Conservation (phyloP, 2,113 vertebrate genomes). For the Zootoca vivipara region DNA sequence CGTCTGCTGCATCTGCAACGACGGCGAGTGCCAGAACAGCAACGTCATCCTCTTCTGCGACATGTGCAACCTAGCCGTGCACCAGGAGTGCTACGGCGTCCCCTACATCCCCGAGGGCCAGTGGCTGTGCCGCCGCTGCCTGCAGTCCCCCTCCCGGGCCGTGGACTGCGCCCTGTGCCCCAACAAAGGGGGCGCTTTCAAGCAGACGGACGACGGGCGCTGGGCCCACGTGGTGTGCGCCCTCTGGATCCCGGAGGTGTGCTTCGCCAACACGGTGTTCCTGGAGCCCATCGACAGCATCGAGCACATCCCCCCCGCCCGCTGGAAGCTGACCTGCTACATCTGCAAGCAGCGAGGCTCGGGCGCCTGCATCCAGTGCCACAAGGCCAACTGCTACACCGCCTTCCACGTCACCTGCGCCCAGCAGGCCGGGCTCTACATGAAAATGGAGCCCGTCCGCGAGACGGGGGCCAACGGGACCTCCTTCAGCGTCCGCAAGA, state of each 20-base stretch:
- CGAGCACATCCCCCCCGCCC: constrained; percentile 94
- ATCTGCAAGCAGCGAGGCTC: constrained; percentile 98
- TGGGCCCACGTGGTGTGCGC: constrained; percentile 98
- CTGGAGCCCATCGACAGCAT: constrained; percentile 99
- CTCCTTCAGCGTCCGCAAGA: constrained; percentile 97
- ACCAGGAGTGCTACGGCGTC: constrained; percentile 98
- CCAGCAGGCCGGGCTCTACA: constrained; percentile 97
- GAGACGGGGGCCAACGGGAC: constrained; percentile 96
- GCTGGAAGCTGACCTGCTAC: constrained; percentile 99
- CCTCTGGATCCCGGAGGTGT: constrained; percentile 99
- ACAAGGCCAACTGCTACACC: constrained; percentile 99
- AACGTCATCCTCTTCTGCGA: constrained; percentile 99
- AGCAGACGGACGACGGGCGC: constrained; percentile 96
- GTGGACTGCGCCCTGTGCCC: constrained; percentile 98
- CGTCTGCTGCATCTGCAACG: constrained; percentile 97
- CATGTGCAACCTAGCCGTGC: constrained; percentile 98
- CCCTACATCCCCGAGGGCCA: constrained; percentile 98
- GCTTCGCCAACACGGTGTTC: constrained; percentile 98
- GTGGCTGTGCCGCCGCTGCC: constrained; percentile 97
- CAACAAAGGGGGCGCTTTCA: constrained; percentile 98
- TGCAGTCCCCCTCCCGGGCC: constrained; percentile 95
- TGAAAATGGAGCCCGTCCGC: constrained; percentile 99
- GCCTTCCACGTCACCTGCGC: constrained; percentile 98
- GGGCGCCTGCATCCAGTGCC: constrained; percentile 97
- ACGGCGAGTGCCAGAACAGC: constrained; percentile 99